A percentile compares a stretch with the other conserved stretches of the same genome.
These are phyloP conservation scores for Danaus plexippus DNA, from an alignment of 1,140 invertebrate genomes.

Conservation along the genomic window DNA sequence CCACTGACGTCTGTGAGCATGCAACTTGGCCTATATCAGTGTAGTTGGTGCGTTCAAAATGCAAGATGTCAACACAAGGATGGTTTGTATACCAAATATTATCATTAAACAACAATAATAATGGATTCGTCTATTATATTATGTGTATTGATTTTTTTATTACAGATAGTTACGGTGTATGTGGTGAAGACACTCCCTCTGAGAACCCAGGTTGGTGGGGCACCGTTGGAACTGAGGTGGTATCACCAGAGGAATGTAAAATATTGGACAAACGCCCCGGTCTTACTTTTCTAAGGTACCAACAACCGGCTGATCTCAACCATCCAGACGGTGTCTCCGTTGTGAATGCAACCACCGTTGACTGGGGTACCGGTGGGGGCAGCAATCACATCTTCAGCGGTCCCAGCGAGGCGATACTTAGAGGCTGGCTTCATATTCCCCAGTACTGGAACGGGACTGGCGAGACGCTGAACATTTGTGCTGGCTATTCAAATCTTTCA, in stretches of 20 bases:
- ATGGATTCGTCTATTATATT: constrained; percentile 3
- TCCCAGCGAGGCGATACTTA: constrained; percentile 80
- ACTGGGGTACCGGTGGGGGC: constrained; percentile 79
- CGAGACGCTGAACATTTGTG: constrained; percentile 81
- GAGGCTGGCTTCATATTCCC: constrained; percentile 86
- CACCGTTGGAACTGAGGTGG: constrained; percentile 83
- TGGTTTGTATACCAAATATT: constrained; percentile 57
- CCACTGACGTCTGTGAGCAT: constrained; percentile 78
- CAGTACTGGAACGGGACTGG: constrained; percentile 77
- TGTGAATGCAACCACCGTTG: constrained; percentile 86
- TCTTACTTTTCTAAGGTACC: constrained; percentile 89
- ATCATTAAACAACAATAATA: constrained; percentile 1
- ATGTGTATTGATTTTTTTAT: constrained; percentile 13
- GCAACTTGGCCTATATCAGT: constrained; percentile 83
- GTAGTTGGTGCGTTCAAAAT: constrained; percentile 94
- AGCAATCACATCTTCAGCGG: constrained; percentile 78
- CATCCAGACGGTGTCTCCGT: constrained; percentile 90
- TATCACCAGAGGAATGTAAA: constrained; percentile 83
- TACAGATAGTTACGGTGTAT: constrained; percentile 84
- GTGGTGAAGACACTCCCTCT: constrained; percentile 84
- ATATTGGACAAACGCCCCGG: constrained; percentile 87
- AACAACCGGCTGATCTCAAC: constrained; percentile 86
- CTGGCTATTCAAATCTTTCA: constrained; percentile 72
- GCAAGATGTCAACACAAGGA: constrained; percentile 90
- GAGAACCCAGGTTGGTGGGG: constrained; percentile 93